Percentiles rank a stretch among this genome's conserved stretches.
phyloP scores from a whole-genome alignment of 2,888 invertebrate genomes.

The Chrysina gloriosa region DNA sequence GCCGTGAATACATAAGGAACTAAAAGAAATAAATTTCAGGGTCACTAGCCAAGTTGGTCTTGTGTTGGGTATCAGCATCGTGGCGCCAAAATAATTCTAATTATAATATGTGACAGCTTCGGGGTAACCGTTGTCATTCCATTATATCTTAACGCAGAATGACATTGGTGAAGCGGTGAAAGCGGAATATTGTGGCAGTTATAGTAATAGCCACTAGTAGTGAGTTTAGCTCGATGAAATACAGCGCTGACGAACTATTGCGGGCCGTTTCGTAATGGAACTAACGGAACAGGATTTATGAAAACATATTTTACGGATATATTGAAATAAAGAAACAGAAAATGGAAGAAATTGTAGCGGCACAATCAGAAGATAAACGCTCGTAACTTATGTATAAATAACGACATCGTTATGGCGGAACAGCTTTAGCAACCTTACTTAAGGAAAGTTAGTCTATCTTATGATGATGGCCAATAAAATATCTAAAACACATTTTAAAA shows the following conservation, averaged over 20 bases:
- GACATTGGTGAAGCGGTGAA: constrained; percentile 31
- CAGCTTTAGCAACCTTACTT: too few relatives aligned
- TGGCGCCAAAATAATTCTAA: constrained; percentile 43
- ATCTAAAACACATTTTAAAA: too few relatives aligned
- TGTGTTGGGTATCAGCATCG: constrained; percentile 27
- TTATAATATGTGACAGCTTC: constrained; percentile 36
- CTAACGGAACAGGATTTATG: constrained; percentile 28
- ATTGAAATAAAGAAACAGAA: not conserved
- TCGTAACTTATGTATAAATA: too few relatives aligned
- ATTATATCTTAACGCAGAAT: constrained; percentile 37
- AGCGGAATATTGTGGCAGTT: constrained; percentile 32
- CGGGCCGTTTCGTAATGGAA: constrained; percentile 21
- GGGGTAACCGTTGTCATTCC: constrained; percentile 38
- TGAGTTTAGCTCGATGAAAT: not conserved
- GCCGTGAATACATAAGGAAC: constrained; percentile 6
- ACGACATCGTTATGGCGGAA: too few relatives aligned
- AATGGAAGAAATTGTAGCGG: constrained; percentile 8
- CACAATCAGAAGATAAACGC: constrained; percentile 2
- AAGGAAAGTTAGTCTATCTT: too few relatives aligned
- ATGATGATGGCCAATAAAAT: too few relatives aligned
- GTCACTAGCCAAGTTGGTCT: constrained; percentile 34
- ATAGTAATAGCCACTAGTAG: constrained; percentile 23
- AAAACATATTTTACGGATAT: constrained; percentile 25
- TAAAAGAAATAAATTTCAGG: constrained; percentile 28
- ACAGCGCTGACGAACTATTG: constrained; percentile 10